Conservation (phyloP, 2,797 vertebrate species). For the Rallus crepitans region DNA sequence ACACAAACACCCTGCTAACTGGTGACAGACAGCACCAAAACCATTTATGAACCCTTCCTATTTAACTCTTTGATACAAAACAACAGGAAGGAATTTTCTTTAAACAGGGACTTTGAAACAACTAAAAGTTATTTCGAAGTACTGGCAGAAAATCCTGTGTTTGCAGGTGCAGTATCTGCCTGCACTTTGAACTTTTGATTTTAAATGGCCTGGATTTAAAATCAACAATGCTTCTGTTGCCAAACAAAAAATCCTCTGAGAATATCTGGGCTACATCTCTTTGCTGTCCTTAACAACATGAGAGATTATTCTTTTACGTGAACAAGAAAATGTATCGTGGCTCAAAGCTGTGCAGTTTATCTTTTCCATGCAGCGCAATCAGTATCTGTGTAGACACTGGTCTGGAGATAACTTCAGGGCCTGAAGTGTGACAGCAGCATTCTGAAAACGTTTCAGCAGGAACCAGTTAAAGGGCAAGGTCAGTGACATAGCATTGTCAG, state of each 20-base stretch:
- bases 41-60: not conserved
- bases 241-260: not conserved
- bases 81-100: not conserved
- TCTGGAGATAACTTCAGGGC: not conserved
- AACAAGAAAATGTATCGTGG: not conserved
- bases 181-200: constrained; percentile 49
- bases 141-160: not conserved
- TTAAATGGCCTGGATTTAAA: not conserved
- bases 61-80: not conserved
- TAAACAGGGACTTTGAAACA: not conserved
- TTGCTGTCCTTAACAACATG: not conserved
- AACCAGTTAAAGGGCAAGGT: not conserved
- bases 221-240: not conserved
- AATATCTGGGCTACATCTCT: not conserved
- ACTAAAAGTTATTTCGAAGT: not conserved
- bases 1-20: not conserved
- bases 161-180: constrained; percentile 9
- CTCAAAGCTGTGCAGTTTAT: not conserved
- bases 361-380: not conserved
- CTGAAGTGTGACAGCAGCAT: not conserved
- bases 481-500: not conserved
- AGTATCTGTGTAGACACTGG: not conserved
- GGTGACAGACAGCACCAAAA: not conserved
- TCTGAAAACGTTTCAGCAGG: not conserved
- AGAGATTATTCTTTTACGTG: not conserved